These are phyloP conservation scores for Mastacembelus armatus DNA, from an alignment of 2,797 vertebrate genomes.

Conservation along the genomic window DNA sequence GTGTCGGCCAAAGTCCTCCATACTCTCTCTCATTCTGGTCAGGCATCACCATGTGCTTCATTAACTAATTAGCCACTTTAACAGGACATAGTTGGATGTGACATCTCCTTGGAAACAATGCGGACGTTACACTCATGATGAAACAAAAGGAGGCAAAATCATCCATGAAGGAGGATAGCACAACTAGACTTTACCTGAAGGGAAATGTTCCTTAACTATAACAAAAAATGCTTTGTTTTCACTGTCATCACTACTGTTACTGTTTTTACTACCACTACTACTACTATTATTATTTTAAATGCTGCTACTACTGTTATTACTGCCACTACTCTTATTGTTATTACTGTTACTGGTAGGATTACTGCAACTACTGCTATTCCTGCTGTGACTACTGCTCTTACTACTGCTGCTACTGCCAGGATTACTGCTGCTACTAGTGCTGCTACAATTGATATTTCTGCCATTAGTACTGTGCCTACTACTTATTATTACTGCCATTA, in stretches of 20 bases:
- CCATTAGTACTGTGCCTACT: background rate
- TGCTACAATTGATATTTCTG: background rate
- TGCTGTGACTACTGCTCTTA: background rate
- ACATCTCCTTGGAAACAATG: constrained; percentile 67
- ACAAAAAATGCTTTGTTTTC: background rate
- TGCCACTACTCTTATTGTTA: no score
- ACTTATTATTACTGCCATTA: no score
- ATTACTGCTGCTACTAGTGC: background rate
- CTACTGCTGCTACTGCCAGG: background rate
- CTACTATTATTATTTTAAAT: no score
- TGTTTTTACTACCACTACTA: no score
- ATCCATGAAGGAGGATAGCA: constrained; percentile 34
- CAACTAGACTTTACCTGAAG: background rate
- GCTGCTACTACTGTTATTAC: no score
- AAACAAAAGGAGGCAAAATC: constrained; percentile 18
- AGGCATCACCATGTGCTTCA: constrained; percentile 32
- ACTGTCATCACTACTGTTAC: no score
- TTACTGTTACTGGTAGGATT: no score
- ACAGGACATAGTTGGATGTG: constrained; percentile 57
- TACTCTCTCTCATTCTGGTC: background rate
- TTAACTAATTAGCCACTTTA: constrained; percentile 67
- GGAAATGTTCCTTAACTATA: background rate
- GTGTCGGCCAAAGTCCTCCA: constrained; percentile 49
- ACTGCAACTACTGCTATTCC: background rate
- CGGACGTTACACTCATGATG: constrained; percentile 42